phyloP scores from a whole-genome alignment of 2,888 invertebrate species.

The Scaptomyza reducta region DNA sequence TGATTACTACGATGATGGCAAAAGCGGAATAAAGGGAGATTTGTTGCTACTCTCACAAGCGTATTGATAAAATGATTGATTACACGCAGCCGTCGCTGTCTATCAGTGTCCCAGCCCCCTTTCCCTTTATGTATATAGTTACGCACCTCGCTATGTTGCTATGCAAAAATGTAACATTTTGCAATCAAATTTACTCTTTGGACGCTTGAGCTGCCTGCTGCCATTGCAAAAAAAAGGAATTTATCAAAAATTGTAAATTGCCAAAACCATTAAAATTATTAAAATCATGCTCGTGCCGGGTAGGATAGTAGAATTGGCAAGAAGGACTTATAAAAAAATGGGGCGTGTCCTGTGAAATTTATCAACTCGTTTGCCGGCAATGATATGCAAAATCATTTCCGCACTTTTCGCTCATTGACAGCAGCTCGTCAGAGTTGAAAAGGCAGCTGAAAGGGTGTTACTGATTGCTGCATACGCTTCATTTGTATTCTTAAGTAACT shows the following conservation, averaged over 20 bases:
- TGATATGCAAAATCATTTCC: slow-evolving; percentile 74
- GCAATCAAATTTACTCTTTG: slow-evolving; percentile 81
- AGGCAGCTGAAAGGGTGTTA: slow-evolving; percentile 17
- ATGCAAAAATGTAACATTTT: slow-evolving; percentile 72
- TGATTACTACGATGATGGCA: slow-evolving; percentile 64
- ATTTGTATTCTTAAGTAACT: slow-evolving; percentile 35
- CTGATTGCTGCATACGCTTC: slow-evolving; percentile 29
- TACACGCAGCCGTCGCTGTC: slow-evolving; percentile 72
- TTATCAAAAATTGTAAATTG: slow-evolving; percentile 81
- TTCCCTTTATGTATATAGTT: not conserved
- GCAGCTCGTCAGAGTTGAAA: slow-evolving; percentile 19
- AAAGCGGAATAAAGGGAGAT: slow-evolving; percentile 23
- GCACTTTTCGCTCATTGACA: slow-evolving; percentile 30
- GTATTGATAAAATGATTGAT: slow-evolving; percentile 82
- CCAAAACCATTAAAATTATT: slow-evolving; percentile 83
- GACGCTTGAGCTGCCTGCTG: slow-evolving; percentile 65
- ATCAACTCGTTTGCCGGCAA: slow-evolving; percentile 58
- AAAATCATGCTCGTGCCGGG: slow-evolving; percentile 72
- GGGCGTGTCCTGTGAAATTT: slow-evolving; percentile 75
- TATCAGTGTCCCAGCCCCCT: slow-evolving; percentile 6
- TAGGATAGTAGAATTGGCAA: slow-evolving; percentile 31
- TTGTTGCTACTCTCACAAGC: slow-evolving; percentile 80
- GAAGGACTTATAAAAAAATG: slow-evolving; percentile 32
- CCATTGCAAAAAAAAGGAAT: slow-evolving; percentile 58
- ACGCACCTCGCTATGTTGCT: slow-evolving; percentile 28